Evolutionary conservation across 2,113 vertebrate genomes (phyloP).

Genomic region (Neolamprologus sp.): DNA sequence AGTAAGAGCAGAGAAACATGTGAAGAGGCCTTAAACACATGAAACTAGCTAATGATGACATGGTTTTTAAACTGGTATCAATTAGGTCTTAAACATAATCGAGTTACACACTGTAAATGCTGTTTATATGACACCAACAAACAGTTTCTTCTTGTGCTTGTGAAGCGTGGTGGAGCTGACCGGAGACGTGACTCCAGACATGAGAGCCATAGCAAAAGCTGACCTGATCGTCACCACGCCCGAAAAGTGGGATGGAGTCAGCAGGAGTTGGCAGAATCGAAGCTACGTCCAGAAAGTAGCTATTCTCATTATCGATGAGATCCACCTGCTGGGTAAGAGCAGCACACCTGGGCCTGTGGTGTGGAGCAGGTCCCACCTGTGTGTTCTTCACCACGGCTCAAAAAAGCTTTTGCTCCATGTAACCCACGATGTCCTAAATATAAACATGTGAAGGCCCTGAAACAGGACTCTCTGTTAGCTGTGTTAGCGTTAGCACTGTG

Average conservation of each 20-base stretch:
- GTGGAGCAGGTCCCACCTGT: not conserved
- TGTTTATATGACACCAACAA: not conserved
- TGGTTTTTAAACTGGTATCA: not conserved
- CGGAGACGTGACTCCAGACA: conserved; percentile 94
- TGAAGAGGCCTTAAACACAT: not conserved
- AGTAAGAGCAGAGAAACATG: conserved; percentile 69
- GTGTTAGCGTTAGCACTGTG: not conserved
- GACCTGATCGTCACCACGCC: conserved; percentile 98
- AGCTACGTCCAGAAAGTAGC: conserved; percentile 95
- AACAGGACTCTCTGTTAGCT: not conserved
- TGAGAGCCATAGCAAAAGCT: conserved; percentile 89
- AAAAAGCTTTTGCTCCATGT: not conserved
- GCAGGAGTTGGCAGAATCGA: conserved; percentile 97
- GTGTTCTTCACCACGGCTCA: not conserved
- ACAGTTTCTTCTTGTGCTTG: not conserved
- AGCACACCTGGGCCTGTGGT: not conserved
- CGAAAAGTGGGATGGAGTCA: conserved; percentile 97
- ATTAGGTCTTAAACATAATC: not conserved
- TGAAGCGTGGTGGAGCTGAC: conserved; percentile 92
- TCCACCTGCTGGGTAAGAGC: conserved; percentile 86
- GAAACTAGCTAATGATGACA: not conserved
- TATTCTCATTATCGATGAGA: conserved; percentile 98
- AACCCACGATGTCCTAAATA: not conserved
- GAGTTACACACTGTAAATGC: not conserved
- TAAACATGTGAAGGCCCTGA: not conserved